Evolutionary conservation across 2,797 vertebrate species (phyloP).

Genomic region (Coregonus ussuriensis): DNA sequence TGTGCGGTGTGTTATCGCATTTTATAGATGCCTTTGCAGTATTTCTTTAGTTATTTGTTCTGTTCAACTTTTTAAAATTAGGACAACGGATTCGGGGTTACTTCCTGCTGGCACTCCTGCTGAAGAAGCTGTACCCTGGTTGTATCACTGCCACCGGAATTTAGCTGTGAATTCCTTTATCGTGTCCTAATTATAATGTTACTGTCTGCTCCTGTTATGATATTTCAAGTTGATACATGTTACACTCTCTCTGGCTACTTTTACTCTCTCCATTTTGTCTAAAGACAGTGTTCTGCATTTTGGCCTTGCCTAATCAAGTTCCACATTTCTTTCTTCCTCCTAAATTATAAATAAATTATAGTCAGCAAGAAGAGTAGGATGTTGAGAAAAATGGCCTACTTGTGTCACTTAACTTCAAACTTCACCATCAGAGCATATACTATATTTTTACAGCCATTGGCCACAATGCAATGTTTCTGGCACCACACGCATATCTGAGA

Average conservation of each 20-base stretch:
- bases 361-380: not conserved
- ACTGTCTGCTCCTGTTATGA: not conserved
- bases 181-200: not conserved
- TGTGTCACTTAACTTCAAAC: not conserved
- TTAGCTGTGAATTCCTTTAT: not conserved
- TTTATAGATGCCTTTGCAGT: not conserved
- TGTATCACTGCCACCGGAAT: not conserved
- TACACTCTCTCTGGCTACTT: not conserved
- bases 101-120: not conserved
- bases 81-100: not conserved
- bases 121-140: not conserved
- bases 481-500: constrained; percentile 48
- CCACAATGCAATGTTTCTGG: constrained; percentile 56
- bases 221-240: not conserved
- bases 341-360: not conserved
- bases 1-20: not conserved
- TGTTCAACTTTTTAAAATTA: not conserved
- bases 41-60: not conserved
- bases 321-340: constrained; percentile 1
- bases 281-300: not conserved
- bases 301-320: not conserved
- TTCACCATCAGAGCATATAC: not conserved
- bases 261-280: not conserved
- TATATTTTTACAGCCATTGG: constrained; percentile 20
- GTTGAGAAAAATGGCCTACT: not conserved